Conservation (phyloP, 2,888 invertebrate genomes). For the Chymomyza fuscimana region DNA sequence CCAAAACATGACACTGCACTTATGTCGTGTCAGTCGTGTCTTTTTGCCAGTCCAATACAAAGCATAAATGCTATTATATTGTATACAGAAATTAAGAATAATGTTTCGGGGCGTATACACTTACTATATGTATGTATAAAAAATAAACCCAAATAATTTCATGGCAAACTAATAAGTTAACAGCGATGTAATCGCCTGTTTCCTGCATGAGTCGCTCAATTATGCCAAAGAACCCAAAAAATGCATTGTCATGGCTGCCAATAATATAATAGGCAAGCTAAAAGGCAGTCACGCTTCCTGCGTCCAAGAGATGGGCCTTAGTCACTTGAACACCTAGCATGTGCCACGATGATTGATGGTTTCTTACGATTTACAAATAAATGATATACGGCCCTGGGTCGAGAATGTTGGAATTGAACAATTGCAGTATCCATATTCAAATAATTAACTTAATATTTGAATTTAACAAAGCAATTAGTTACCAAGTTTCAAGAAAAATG, state of each 20-base stretch:
- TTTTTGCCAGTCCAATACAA: too few species aligned
- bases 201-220: conserved; percentile 77
- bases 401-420: neutral
- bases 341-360: conserved; percentile 39
- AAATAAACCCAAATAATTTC: conserved; percentile 38
- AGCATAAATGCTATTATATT: too few species aligned
- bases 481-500: too few species aligned
- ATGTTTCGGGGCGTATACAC: neutral
- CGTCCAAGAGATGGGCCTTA: neutral
- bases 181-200: conserved; percentile 75
- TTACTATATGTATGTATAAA: neutral
- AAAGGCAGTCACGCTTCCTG: neutral
- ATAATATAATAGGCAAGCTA: conserved; percentile 33
- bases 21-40: neutral
- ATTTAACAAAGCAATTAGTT: neutral
- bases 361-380: neutral
- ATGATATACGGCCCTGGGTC: neutral
- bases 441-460: neutral
- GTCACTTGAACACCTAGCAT: conserved; percentile 12
- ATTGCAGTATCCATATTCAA: neutral
- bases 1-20: conserved; percentile 17
- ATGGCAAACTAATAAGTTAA: conserved; percentile 73
- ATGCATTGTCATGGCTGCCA: conserved; percentile 42
- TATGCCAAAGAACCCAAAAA: conserved; percentile 36
- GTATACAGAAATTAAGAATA: conserved; percentile 45